phyloP scores from a whole-genome alignment of 2,113 vertebrate genomes.

The Salminus brasiliensis region DNA sequence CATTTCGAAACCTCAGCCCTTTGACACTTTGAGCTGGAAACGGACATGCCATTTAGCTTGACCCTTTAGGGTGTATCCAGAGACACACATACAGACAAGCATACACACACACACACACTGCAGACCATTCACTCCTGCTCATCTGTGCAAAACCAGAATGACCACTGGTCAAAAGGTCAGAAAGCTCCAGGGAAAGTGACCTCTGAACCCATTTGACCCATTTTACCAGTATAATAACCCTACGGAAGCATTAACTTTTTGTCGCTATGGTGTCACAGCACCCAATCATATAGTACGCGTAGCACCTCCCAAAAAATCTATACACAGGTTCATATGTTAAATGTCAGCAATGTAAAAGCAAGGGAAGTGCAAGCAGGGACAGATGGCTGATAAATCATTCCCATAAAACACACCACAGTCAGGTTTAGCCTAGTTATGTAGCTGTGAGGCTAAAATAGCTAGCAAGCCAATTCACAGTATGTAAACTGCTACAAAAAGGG shows the following conservation, averaged over 20 bases:
- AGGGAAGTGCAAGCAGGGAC: slow-evolving; percentile 15
- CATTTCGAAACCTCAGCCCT: not conserved
- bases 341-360: not conserved
- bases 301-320: slow-evolving; percentile 8
- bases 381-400: not conserved
- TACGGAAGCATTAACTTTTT: slow-evolving; percentile 59
- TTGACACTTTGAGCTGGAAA: slow-evolving; percentile 9
- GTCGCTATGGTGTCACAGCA: slow-evolving; percentile 57
- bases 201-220: slow-evolving; percentile 72
- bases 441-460: no score
- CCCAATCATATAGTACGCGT: slow-evolving; percentile 42
- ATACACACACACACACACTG: slow-evolving; percentile 13
- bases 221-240: slow-evolving; percentile 70
- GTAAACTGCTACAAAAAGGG: no score
- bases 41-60: slow-evolving; percentile 12
- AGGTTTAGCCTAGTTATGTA: slow-evolving; percentile 2
- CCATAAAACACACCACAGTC: not conserved
- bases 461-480: no score
- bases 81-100: not conserved
- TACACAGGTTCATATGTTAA: slow-evolving; percentile 19
- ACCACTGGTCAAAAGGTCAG: slow-evolving; percentile 65
- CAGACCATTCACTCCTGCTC: slow-evolving; percentile 35
- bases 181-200: slow-evolving; percentile 58
- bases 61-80: slow-evolving; percentile 38
- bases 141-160: slow-evolving; percentile 52